Evolutionary conservation across 1,140 invertebrate genomes (phyloP), one percentile per base, ranked within the genome.

Genomic region (Cotesia glomerata): DNA sequence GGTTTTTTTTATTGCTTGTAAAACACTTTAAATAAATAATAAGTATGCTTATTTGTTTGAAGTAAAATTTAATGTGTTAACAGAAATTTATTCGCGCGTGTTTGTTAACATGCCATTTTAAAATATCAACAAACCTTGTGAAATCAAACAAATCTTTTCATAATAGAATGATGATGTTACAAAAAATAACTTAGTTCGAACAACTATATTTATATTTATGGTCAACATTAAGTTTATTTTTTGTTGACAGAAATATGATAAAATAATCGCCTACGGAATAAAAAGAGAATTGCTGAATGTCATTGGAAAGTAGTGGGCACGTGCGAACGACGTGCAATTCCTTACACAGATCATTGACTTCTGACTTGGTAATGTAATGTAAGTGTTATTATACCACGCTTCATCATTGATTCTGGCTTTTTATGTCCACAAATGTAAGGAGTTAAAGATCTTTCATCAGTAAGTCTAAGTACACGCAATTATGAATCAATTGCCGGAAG

Each of bases 321-420:
- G 39, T 78, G 76, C 77, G 75, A 77, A 75, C 69, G 74, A 72
- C 76, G 49, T 58, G 49, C 61, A 62, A 54, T 63, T 68, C 36
- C 61, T 59, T 49, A 72, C 75, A 75, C 80, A 81, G 82, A 85
- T 85, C 82, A 85, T 85, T 84, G 82, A 84, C 83, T 83, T 79
- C 77, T 65, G 78, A 9, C 35, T 49, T n/a, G 9, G 7, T 26
- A 26, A 26, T 26, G 26, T 26, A 26, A 26, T 26, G 39, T 45
- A 45, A 45, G 39, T 45, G 39, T 54, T 66, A 9, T 26, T 32
- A 13, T 32, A 11, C 18, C 39, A 49, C 34, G 35, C 39, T 11
- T 39, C 3, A 64, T 18, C 11, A 11, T 65, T 26, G 14, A 51
- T 65, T n/a, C 39, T 49, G 63, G 14, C 63, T 65, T 65, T 65